Evolutionary conservation across 2,797 vertebrate species (phyloP), one percentile per base, ranked within the genome.

Genomic region (Sebastes steindachneri): DNA sequence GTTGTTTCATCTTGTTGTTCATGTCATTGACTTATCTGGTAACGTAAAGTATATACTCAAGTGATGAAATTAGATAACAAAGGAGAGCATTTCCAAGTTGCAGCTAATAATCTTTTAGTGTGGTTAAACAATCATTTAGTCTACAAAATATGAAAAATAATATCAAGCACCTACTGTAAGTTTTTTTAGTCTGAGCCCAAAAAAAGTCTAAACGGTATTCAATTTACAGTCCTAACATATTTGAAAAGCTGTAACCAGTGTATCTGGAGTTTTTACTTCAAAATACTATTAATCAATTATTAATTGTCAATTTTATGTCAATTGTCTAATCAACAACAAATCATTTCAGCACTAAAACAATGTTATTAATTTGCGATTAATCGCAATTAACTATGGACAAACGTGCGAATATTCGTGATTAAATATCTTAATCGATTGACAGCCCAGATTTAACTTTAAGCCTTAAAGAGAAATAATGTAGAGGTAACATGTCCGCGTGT

Each of bases 391-490:
- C 41, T 45, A 45, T 45, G 41, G 15, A 45, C 15, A 45, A 45
- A 15, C 37, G 1, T 41, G 14, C 0, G 2, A 41, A 15, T 41
- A 41, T 0, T 41, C 12, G 5, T 0, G 6, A 45, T 17, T 45
- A 45, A 45, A 45, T 45, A 45, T 45, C 15, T 45, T 45, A 45
- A 41, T 41, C 37, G 14, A 15, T 15, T 41, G 37, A 1, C 37
- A 17, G 14, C 41, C 41, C 12, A 3, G 17, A 7, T 29, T 62
- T 6, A 48, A 11, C 7, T 41, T 72, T 21, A 14, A 28, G 3
- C 8, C 11, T 58, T 31, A 58, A 71, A 48, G 35, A 67, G 4
- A 12, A 4, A 9, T 29, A 3, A 48, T 2, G 19, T 37, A 28
- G 6, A 54, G 12, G 11, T 35, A 45, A n/a, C 12, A n/a, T 57